These are phyloP conservation scores for Trichogramma evanescens DNA, from an alignment of 2,888 invertebrate species.

Conservation along the genomic window DNA sequence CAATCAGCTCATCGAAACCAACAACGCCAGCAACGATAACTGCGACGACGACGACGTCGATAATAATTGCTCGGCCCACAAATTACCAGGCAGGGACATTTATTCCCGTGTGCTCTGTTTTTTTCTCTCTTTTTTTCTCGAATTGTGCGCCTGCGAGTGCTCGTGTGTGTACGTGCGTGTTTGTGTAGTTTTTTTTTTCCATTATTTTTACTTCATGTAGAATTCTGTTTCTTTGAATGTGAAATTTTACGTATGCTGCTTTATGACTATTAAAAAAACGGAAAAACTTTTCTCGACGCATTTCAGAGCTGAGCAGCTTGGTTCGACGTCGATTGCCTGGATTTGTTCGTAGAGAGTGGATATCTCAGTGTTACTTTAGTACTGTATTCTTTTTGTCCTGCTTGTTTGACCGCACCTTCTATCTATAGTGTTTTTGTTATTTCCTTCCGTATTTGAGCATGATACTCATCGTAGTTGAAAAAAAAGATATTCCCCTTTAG, in stretches of 20 bases:
- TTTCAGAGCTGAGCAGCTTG: constrained; percentile 20
- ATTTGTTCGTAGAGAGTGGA: constrained; percentile 19
- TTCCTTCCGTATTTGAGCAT: neutral
- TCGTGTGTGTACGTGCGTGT: neutral
- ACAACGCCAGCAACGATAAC: neutral
- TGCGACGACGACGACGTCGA: no score
- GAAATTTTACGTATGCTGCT: neutral
- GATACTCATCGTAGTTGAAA: neutral
- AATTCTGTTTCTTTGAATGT: neutral
- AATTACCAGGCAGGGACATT: constrained; percentile 56
- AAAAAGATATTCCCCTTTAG: neutral
- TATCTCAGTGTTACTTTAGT: constrained; percentile 13
- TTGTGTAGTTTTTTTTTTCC: neutral
- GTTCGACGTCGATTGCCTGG: constrained; percentile 15
- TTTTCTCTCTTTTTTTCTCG: neutral
- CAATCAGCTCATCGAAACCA: constrained; percentile 63
- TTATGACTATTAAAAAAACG: neutral
- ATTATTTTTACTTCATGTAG: neutral
- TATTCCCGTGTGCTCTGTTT: constrained; percentile 8
- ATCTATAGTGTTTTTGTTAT: neutral
- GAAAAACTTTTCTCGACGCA: neutral
- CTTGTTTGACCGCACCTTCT: neutral
- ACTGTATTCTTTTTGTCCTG: constrained; percentile 11
- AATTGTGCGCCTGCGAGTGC: neutral
- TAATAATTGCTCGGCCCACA: constrained; percentile 26